Conservation (phyloP, 2,888 invertebrate genomes). For the Pantelozetes paolii region DNA sequence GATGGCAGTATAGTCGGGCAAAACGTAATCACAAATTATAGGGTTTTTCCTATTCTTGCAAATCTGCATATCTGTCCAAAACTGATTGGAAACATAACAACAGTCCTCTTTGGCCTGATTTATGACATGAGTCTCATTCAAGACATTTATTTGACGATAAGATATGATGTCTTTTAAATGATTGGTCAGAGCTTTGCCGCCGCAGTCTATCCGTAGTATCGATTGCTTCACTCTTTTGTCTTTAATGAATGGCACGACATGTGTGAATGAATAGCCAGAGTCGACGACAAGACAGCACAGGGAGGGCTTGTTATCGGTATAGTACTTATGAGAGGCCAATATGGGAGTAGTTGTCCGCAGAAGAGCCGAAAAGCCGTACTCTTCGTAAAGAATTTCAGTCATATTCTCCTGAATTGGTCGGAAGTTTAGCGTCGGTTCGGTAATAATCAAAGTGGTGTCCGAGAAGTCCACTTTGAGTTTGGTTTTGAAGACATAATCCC, state of each 20-base stretch:
- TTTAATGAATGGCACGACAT: constrained; percentile 83
- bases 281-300: constrained; percentile 80
- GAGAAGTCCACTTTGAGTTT: constrained; percentile 57
- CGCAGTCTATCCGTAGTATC: constrained; percentile 81
- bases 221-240: constrained; percentile 60
- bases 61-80: constrained; percentile 70
- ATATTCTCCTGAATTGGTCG: constrained; percentile 84
- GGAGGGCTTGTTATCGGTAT: constrained; percentile 45
- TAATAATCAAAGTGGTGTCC: constrained; percentile 76
- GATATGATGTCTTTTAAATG: constrained; percentile 96
- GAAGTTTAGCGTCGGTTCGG: constrained; percentile 93
- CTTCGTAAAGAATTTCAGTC: constrained; percentile 95
- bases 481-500: constrained; percentile 78
- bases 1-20: constrained; percentile 91
- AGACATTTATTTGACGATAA: constrained; percentile 90
- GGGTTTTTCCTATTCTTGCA: constrained; percentile 60
- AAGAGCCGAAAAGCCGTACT: constrained; percentile 82
- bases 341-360: constrained; percentile 47
- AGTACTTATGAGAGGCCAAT: constrained; percentile 40
- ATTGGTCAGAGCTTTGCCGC: constrained; percentile 94
- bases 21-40: constrained; percentile 80
- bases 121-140: constrained; percentile 97
- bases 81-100: constrained; percentile 84
- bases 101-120: constrained; percentile 98
- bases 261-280: constrained; percentile 91